phyloP scores from a whole-genome alignment of 2,888 invertebrate species.

The Tortrix viridana region DNA sequence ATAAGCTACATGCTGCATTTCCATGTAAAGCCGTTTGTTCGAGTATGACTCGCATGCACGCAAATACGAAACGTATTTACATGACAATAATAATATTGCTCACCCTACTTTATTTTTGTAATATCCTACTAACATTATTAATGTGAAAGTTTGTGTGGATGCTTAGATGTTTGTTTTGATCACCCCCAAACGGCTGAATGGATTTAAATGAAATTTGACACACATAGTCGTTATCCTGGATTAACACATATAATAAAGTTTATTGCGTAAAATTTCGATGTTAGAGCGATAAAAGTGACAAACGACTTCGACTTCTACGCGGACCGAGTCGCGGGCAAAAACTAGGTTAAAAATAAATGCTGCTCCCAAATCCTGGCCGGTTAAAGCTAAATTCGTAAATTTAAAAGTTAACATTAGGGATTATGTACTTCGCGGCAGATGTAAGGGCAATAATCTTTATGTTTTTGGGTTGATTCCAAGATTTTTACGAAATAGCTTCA shows the following conservation, averaged over 20 bases:
- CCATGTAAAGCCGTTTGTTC: slow-evolving; percentile 9
- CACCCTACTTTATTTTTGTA: not conserved
- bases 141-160: too few species aligned
- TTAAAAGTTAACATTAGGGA: slow-evolving; percentile 13
- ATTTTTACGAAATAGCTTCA: slow-evolving; percentile 19
- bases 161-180: too few species aligned
- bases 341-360: slow-evolving; percentile 7
- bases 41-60: slow-evolving; percentile 8
- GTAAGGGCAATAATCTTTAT: slow-evolving; percentile 25
- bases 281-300: too few species aligned
- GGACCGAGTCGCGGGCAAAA: too few species aligned
- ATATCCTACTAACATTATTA: too few species aligned
- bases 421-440: slow-evolving; percentile 6
- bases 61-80: not conserved
- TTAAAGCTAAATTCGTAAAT: slow-evolving; percentile 14
- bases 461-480: slow-evolving; percentile 26
- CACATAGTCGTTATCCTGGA: too few species aligned
- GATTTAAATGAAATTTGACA: too few species aligned
- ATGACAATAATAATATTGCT: not conserved
- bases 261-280: too few species aligned
- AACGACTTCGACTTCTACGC: too few species aligned
- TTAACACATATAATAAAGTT: too few species aligned
- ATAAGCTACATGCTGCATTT: slow-evolving; percentile 23
- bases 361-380: not conserved
- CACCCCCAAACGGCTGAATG: too few species aligned